These are phyloP conservation scores for Gopherus evgoodei DNA, from an alignment of 2,113 vertebrate genomes.

Conservation along the genomic window DNA sequence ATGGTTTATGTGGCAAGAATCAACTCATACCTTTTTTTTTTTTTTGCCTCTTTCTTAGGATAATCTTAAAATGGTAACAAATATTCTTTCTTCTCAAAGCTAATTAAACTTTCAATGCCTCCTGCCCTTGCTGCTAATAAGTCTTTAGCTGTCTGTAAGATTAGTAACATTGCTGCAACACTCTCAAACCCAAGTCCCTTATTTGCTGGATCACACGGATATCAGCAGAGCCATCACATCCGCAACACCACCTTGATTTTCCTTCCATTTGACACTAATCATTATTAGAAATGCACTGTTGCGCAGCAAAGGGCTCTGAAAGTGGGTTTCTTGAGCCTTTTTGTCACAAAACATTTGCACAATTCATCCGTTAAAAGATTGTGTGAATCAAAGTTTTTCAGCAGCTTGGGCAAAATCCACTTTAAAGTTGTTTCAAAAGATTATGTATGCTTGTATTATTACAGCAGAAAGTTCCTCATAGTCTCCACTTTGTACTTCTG, in stretches of 20 bases:
- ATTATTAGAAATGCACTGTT: background rate
- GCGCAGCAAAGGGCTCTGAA: background rate
- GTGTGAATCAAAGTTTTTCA: background rate
- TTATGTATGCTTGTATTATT: background rate
- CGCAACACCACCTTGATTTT: background rate
- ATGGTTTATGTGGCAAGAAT: background rate
- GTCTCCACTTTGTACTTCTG: background rate
- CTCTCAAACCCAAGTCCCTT: background rate
- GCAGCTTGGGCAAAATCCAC: background rate
- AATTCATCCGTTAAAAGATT: background rate
- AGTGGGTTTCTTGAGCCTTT: background rate
- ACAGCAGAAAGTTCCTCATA: background rate
- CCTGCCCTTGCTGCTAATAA: background rate
- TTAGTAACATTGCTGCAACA: background rate
- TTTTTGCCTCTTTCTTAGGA: background rate
- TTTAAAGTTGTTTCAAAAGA: background rate
- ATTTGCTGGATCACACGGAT: background rate
- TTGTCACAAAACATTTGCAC: background rate
- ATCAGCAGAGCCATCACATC: background rate
- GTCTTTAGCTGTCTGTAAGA: background rate
- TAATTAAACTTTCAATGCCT: background rate
- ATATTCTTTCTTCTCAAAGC: background rate
- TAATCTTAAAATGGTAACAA: fast-evolving
- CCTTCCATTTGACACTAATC: background rate
- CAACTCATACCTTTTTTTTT: background rate